These are phyloP conservation scores for Pygathrix nemaeus DNA, from an alignment of 2,113 vertebrate species.

Conservation along the genomic window DNA sequence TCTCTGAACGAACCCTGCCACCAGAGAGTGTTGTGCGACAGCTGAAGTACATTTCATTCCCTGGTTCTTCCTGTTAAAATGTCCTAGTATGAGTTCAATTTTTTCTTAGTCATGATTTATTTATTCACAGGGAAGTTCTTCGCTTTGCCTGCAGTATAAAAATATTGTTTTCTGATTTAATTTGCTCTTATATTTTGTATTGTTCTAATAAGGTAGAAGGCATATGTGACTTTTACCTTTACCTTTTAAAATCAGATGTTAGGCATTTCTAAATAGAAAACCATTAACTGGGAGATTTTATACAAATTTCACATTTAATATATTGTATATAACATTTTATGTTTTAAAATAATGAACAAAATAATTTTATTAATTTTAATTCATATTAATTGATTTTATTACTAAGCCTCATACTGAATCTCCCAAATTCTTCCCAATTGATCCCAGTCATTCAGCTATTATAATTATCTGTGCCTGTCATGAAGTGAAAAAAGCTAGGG, in stretches of 20 bases:
- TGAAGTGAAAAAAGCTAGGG: neutral
- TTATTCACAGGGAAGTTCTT: neutral
- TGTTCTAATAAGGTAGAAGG: neutral
- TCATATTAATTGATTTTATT: neutral
- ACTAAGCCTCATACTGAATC: neutral
- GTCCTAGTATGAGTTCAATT: neutral
- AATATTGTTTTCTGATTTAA: slow-evolving; percentile 1
- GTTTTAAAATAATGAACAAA: neutral
- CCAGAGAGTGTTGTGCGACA: neutral
- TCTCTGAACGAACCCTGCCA: neutral
- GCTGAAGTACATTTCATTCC: neutral
- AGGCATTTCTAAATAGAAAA: neutral
- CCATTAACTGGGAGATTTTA: neutral
- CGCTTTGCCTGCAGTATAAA: neutral
- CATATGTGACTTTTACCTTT: neutral
- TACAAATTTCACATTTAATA: neutral
- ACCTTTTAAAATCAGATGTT: neutral
- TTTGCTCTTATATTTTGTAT: neutral
- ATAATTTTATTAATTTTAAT: neutral
- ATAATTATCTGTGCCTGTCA: neutral
- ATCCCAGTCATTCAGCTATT: neutral
- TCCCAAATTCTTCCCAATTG: neutral
- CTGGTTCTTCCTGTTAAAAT: neutral
- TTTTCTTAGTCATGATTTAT: neutral
- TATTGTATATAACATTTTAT: neutral